Base-by-base conservation (phyloP, 2,888 invertebrate genomes). In the Nudaria mundana region DNA sequence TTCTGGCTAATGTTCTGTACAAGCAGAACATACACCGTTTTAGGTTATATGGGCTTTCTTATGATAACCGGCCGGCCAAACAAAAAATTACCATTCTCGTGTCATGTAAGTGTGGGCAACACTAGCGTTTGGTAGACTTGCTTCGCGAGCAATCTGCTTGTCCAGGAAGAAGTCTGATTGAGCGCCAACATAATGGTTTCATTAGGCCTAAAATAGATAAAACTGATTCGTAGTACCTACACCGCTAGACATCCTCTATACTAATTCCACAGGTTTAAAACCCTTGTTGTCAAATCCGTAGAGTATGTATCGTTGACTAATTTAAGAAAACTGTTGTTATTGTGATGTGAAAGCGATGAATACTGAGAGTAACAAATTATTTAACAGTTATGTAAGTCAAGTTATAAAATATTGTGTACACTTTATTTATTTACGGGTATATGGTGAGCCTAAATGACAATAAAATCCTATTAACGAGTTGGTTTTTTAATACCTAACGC, bases 401-500 rank as follows among this genome's bases (percentile, higher is more conserved):
- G 10, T 4, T 11, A 13, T 18, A 37, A n/a, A 1, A 29, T 24
- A 24, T 24, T 18, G 15, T 35, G 12, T 36, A 31, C 18, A 18
- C 18, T 18, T 32, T 15, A 25, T 30, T 45, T 38, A 38, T 29
- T 34, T 26, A 8, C 20, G 18, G 26, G 11, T 13, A 26, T 30
- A 29, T n/a, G 8, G n/a, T 31, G 29, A 38, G 24, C 36, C 16
- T 44, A n/a, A 16, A 34, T 37, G 37, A 37, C 22, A 41, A 44
- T 38, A 39, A 41, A 39, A 24, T 40, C 16, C 29, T 30, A 18
- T 16, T 18, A 18, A 25, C 2, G n/a, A 25, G 18, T 11, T 18
- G n/a, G 18, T 34, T 26, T 25, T 25, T 25, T 15, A 14, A 24
- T 24, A 25, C 6, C n/a, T n/a, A n/a, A n/a, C n/a, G n/a, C n/a